phyloP scores from a whole-genome alignment of 2,888 invertebrate species.

The Scaptomyza cyrtandrae region DNA sequence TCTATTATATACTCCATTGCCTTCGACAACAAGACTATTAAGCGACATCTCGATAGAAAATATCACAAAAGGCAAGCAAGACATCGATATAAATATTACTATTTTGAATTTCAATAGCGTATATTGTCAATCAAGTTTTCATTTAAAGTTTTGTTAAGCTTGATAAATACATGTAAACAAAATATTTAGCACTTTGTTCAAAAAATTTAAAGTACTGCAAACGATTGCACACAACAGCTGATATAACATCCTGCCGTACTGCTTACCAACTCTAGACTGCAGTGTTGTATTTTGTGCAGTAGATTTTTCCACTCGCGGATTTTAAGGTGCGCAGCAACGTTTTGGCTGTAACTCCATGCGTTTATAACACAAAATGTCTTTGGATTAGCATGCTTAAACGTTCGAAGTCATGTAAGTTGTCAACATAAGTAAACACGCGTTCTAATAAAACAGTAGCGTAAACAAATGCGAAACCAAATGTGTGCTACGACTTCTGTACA shows the following conservation, averaged over 20 bases:
- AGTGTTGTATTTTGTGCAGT: constrained; percentile 58
- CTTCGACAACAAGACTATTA: constrained; percentile 10
- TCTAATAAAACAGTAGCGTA: constrained; percentile 22
- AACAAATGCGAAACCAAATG: constrained; percentile 36
- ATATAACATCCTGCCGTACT: background rate
- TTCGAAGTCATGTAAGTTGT: constrained; percentile 58
- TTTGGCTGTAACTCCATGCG: constrained; percentile 50
- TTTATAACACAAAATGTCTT: constrained; percentile 43
- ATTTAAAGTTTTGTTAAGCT: background rate
- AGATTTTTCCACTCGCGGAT: constrained; percentile 63
- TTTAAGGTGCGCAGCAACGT: constrained; percentile 50
- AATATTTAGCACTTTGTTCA: constrained; percentile 4
- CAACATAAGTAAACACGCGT: background rate
- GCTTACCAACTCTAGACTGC: constrained; percentile 39
- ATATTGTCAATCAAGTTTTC: background rate
- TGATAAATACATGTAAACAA: background rate
- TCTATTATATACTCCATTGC: too few relatives aligned
- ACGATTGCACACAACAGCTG: constrained; percentile 39
- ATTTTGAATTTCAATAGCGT: constrained; percentile 23
- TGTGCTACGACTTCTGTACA: constrained; percentile 30
- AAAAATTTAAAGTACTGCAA: background rate
- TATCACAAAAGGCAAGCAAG: background rate
- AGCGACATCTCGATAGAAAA: constrained; percentile 26
- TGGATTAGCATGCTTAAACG: constrained; percentile 42
- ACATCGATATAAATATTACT: constrained; percentile 6